Evolutionary conservation across 2,888 invertebrate genomes (phyloP).

Genomic region (Torymus aiolomorphi): DNA sequence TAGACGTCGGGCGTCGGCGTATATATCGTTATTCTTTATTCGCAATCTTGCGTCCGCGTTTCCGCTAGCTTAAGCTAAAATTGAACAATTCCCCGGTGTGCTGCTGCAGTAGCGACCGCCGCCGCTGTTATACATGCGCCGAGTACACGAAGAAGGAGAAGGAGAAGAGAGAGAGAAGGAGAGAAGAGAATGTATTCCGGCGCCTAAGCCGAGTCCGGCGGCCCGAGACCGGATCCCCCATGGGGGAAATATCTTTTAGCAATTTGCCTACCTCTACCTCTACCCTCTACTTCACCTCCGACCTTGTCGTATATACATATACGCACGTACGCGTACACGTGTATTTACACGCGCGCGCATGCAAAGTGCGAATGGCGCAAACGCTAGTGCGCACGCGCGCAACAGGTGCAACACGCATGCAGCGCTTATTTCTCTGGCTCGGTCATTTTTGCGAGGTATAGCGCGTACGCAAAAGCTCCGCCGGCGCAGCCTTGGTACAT

Average conservation of each 20-base stretch:
- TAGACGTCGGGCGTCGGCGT: not conserved
- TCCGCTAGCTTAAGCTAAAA: conserved; percentile 67
- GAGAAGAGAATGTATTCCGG: conserved; percentile 15
- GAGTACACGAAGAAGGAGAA: conserved; percentile 5
- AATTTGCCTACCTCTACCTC: too few species aligned
- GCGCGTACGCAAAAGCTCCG: too few species aligned
- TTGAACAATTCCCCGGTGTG: conserved; percentile 69
- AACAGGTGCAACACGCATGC: conserved; percentile 41
- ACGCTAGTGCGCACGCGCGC: not conserved
- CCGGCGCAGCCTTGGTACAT: too few species aligned
- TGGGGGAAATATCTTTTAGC: conserved; percentile 70
- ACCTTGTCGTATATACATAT: conserved; percentile 10
- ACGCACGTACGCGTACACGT: conserved; percentile 7
- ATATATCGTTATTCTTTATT: conserved; percentile 27
- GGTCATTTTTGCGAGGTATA: too few species aligned
- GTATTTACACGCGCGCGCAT: conserved; percentile 14
- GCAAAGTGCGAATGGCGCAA: conserved; percentile 27
- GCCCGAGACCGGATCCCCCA: conserved; percentile 63
- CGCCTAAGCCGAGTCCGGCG: conserved; percentile 54
- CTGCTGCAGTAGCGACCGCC: too few species aligned
- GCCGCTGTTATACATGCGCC: too few species aligned
- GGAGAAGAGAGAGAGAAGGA: conserved; percentile 18
- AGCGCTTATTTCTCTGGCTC: too few species aligned
- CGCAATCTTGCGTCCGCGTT: conserved; percentile 49
- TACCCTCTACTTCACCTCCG: too few species aligned